phyloP scores from a whole-genome alignment of 2,113 vertebrate genomes.

The Strigops habroptila region DNA sequence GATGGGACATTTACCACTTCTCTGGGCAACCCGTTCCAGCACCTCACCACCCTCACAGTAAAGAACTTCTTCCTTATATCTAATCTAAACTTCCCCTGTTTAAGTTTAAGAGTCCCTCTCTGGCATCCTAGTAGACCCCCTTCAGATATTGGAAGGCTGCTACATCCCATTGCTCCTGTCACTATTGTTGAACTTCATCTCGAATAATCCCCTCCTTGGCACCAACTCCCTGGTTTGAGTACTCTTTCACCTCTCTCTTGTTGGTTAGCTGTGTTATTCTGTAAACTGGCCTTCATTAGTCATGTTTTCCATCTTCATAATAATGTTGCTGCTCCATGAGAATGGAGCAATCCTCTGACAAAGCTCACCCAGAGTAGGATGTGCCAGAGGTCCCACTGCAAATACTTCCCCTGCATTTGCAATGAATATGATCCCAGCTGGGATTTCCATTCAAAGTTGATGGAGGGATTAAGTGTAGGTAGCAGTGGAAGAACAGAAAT shows the following conservation, averaged over 20 bases:
- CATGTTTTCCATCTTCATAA: background rate
- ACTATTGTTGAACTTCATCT: background rate
- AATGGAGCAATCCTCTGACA: background rate
- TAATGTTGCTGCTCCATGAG: background rate
- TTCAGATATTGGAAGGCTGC: background rate
- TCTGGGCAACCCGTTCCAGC: background rate
- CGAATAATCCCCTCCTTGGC: background rate
- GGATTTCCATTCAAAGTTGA: background rate
- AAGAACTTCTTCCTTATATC: background rate
- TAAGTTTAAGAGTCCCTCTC: background rate
- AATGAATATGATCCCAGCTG: accelerated
- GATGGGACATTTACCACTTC: background rate
- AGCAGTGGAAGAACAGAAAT: background rate
- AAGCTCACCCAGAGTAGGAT: background rate
- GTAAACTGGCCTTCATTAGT: background rate
- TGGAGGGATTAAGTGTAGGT: background rate
- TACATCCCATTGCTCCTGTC: background rate
- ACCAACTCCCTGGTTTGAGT: background rate
- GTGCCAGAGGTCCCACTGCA: background rate
- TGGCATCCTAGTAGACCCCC: background rate
- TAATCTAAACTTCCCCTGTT: background rate
- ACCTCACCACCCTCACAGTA: background rate
- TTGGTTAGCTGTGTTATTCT: background rate
- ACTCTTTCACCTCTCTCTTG: background rate
- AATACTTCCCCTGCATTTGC: accelerated